phyloP scores from a whole-genome alignment of 1,140 invertebrate species.

The Drosophila watanabei region DNA sequence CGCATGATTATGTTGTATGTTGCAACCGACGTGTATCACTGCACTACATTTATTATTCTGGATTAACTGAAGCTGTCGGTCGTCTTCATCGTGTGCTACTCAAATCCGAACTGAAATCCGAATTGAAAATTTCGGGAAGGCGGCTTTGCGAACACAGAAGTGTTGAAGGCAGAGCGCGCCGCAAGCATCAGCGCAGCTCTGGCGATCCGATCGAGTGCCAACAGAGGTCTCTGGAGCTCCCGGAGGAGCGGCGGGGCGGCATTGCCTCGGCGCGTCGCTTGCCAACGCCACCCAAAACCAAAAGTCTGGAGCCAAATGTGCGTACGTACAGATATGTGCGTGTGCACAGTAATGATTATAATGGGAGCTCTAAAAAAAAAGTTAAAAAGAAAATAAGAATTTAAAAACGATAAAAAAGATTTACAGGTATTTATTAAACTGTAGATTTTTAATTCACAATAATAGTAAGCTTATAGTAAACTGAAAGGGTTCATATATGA shows the following conservation, averaged over 20 bases:
- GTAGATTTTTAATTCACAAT: background rate
- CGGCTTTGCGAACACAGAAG: conserved; percentile 80
- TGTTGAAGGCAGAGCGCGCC: conserved; percentile 68
- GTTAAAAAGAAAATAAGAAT: background rate
- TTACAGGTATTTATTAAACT: background rate
- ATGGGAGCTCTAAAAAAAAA: background rate
- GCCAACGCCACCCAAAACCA: conserved; percentile 50
- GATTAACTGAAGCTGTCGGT: conserved; percentile 76
- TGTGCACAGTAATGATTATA: background rate
- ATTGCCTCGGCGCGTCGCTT: conserved; percentile 16
- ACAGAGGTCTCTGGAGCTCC: conserved; percentile 35
- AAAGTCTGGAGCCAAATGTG: conserved; percentile 50
- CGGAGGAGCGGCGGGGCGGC: conserved; percentile 20
- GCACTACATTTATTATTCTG: conserved; percentile 58
- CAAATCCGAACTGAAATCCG: conserved; percentile 85
- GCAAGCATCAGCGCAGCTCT: conserved; percentile 53
- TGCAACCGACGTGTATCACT: conserved; percentile 29
- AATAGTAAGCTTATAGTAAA: too few relatives aligned
- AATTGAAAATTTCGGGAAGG: conserved; percentile 82
- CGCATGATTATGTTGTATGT: conserved; percentile 1
- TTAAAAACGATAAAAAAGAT: background rate
- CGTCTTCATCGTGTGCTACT: conserved; percentile 80
- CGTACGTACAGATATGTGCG: conserved; percentile 34
- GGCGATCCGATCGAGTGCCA: conserved; percentile 59
- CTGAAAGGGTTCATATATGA: too few relatives aligned